Evolutionary conservation across 2,888 invertebrate genomes (phyloP), one percentile per base, ranked within the genome.

Genomic region (Parthenolecanium corni): DNA sequence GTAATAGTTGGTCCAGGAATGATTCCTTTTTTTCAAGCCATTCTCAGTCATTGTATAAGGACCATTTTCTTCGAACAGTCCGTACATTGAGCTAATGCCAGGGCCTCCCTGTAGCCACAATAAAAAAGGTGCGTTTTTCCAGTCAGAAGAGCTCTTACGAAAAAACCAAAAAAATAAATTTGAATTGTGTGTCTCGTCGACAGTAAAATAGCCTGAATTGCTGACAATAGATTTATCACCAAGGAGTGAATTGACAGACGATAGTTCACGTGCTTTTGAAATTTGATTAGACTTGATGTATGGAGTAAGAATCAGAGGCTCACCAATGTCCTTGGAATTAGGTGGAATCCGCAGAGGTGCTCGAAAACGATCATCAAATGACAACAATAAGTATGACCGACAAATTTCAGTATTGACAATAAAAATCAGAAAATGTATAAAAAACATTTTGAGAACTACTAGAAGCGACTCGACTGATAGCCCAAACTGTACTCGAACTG

Each of bases 41-140:
- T 24, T 9, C 44, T 53, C 51, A 63, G 71, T 68, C 1, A 76
- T 69, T 21, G 62, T 64, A 25, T 66, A 67, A 1, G 84, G 83
- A 67, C 70, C 12, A 69, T 69, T 86, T 66, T 76, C 76, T 14
- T 70, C 70, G 69, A 70, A 70, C 18, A 70, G 62, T 11, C 68
- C 68, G 40, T 67, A 68, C 20, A 70, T 52, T 5, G 69, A 69
- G 18, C 68, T 68, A 0, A 86, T 86, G 0, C 89, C 89, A 0
- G 90, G 90, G 0, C 90, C 91, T 4, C 90, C 90, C 74, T 90
- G 88, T 2, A 90, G 76, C 91, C 91, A 91, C 6, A 91, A 74
- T 0, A 89, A 73, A 1, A 91, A 83, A 0, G 80, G 83, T 2
- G 78, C 78, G n/a, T n/a, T n/a, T n/a, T n/a, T n/a, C n/a, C n/a